Percentiles rank a stretch among this genome's conserved stretches.
These are phyloP conservation scores for Trachymyrmex septentrionalis DNA, from an alignment of 1,140 invertebrate genomes.

Conservation along the genomic window DNA sequence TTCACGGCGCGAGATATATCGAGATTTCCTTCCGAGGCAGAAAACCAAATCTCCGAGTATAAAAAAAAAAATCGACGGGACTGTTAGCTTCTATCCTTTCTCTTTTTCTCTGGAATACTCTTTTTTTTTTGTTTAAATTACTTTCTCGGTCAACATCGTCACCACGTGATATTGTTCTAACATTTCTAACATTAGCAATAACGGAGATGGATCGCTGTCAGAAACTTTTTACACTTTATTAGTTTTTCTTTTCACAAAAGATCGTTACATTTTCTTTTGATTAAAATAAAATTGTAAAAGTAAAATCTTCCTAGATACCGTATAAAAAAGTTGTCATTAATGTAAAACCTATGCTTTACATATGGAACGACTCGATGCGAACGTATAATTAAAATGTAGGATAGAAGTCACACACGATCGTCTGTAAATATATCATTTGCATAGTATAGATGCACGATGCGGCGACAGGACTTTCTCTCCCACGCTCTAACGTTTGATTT, in stretches of 20 bases:
- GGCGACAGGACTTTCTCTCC: slow-evolving; percentile 36
- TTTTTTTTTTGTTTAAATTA: neutral
- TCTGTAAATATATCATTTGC: neutral
- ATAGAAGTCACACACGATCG: neutral
- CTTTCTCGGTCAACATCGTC: neutral
- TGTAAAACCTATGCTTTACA: neutral
- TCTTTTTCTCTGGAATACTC: neutral
- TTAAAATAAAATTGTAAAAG: neutral
- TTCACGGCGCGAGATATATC: neutral
- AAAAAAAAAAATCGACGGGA: neutral
- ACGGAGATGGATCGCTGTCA: neutral
- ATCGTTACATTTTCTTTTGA: neutral
- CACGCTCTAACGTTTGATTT: slow-evolving; percentile 20
- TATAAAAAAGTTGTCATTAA: neutral
- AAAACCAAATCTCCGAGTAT: slow-evolving; percentile 2
- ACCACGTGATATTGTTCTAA: neutral
- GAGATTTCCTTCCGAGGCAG: neutral
- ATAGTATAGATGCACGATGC: neutral
- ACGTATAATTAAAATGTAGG: neutral
- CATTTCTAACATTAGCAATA: neutral
- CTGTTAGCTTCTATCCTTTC: neutral
- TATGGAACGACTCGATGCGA: neutral
- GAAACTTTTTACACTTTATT: neutral
- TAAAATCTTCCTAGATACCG: neutral
- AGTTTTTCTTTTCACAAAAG: neutral